Evolutionary conservation across 2,113 vertebrate genomes (phyloP), one percentile per base, ranked within the genome.

Genomic region (Calidris pugnax): DNA sequence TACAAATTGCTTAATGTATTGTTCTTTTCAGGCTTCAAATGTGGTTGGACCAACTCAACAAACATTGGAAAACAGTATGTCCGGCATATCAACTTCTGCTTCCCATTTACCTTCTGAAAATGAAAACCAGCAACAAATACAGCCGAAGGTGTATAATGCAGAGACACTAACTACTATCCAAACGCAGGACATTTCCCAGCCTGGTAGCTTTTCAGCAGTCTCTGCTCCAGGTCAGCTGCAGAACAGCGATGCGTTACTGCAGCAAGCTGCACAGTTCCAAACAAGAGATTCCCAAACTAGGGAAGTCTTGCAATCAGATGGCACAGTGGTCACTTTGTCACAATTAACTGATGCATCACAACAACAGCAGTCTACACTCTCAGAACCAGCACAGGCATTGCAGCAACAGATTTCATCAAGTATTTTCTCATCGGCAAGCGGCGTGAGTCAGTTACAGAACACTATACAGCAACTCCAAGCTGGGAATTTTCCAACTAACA

Each of bases 381-480:
- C 98, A 15, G 98, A 99, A 80, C 98, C 99, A 30, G 96, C 99
- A 85, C 99, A 99, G 95, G 98, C 98, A 12, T 76, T 98, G 64
- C 99, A 99, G 92, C 99, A 98, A 60, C 98, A 98, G 93, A 98
- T 99, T 50, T 98, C 99, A 14, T 98, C 99, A 0, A 97, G 98
- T 84, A 98, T 99, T 75, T 99, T 98, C 77, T 98, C 99, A 3
- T 96, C 98, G 7, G 98, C 99, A 21, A 98, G 87, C 0, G 96
- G 99, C 8, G 99, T 99, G 72, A 98, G 98, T 47, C 99, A 99
- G 96, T 98, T 99, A 32, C 99, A 99, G 97, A 99, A 98, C 90
- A 99, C 99, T 8, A 99, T 99, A 79, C 98, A 99, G 84, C 99
- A 99, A 74, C 98, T 99, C 77, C 99, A 99, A 89, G 98, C 99